Evolutionary conservation across 2,797 vertebrate genomes (phyloP), one percentile per base, ranked within the genome.

Genomic region (Channallabes apus): DNA sequence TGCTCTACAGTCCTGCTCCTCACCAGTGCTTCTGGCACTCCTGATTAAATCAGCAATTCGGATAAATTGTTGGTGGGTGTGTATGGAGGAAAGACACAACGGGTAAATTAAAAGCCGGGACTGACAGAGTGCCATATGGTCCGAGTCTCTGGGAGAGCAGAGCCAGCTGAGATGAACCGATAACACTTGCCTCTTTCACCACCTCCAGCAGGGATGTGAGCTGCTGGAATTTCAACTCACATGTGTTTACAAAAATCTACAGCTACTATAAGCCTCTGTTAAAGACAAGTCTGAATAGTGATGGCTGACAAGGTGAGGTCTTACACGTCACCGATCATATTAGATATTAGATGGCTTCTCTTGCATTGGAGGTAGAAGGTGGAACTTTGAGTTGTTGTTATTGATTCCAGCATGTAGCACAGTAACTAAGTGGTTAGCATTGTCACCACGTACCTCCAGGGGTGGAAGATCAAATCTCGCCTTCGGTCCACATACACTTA

Each of bases 51-150:
- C 94, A 92, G 88, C 93, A 93, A 92, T 94, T 93, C 91, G 93
- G 92, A 94, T 94, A 91, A 92, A 93, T 93, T 92, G 92, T 93
- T 91, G 91, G 93, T 94, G 76, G 11, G 32, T 64, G 77, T 73
- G 77, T 73, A 24, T 72, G 58, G 92, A 93, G 93, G 92, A 94
- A 93, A 94, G 93, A 94, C 92, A 87, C 90, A 91, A 93, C 87
- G 90, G 94, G 94, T 95, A 94, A 95, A 95, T 96, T 95, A 95
- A 95, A 95, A 94, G 94, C 94, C 94, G 90, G 91, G 91, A 84
- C 93, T 95, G 94, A 95, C 94, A 94, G 93, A 92, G 92, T 93
- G 92, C 93, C 94, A 96, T 96, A 96, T 96, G 95, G 93, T 91
- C 90, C 78, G 90, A 90, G 90, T 93, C 93, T 94, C 93, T 88